Evolutionary conservation across 2,797 vertebrate genomes (phyloP), one percentile per base, ranked within the genome.

Genomic region (Rousettus madagascariensis): DNA sequence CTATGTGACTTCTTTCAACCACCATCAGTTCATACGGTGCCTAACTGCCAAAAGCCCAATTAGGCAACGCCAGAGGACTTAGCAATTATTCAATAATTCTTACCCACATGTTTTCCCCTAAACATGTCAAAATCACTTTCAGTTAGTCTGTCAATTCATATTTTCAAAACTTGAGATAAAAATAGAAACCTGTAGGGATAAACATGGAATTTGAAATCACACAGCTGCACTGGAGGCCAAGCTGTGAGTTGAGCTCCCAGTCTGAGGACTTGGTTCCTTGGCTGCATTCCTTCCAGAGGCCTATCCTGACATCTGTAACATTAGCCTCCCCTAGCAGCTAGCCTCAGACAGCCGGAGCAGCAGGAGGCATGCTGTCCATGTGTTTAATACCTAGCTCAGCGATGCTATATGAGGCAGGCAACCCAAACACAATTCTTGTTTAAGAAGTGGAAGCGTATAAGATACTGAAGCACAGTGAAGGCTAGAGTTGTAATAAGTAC

Each of bases 101-200:
- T 89, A 85, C 59, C 61, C 57, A 89, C 7, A n/a, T 95, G 75
- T 94, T 95, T 95, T 96, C 68, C 85, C 43, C 90, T 72, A 53
- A 95, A 96, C 79, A 59, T 63, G 24, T 66, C 80, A 41, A 71
- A 69, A 90, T 51, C 41, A 16, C 28, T 82, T 95, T 68, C 26
- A 26, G 78, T 92, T 77, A 74, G 88, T 78, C 57, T 61, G 46
- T 74, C 46, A 49, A 94, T 57, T 86, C 20, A 8, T 86, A 89
- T 90, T 92, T 95, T 95, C 86, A 43, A 93, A 72, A 16, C 68
- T 46, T 72, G 78, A 92, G 71, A 13, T 90, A 96, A 97, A 96
- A 95, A 95, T 92, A 95, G 94, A 90, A 91, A 94, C 63, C 8
- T 59, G 3, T 7, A 43, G 19, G 46, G 82, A 91, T 94, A 92